Evolutionary conservation across 1,140 invertebrate genomes (phyloP).

Genomic region (Drosophila asahinai): DNA sequence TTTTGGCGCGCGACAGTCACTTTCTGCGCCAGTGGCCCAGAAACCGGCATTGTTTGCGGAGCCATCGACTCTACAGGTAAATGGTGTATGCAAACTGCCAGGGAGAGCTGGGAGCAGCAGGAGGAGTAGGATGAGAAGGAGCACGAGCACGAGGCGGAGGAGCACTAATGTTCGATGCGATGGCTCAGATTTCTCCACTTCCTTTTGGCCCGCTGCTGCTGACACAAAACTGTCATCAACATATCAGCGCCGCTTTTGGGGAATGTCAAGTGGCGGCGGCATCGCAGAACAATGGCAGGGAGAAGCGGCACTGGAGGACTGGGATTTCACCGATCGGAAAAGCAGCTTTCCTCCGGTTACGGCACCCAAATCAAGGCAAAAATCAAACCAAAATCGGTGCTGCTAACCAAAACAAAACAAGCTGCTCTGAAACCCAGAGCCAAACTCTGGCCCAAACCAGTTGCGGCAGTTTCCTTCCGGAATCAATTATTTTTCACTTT

Average conservation of each 20-base stretch:
- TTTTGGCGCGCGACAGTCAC: conserved; percentile 59
- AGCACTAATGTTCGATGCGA: conserved; percentile 19
- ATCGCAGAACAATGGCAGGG: conserved; percentile 2
- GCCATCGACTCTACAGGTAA: conserved; percentile 23
- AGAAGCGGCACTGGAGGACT: conserved; percentile 32
- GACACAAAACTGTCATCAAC: conserved; percentile 77
- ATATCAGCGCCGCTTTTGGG: conserved; percentile 48
- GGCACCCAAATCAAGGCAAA: conserved; percentile 55
- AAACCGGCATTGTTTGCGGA: conserved; percentile 42
- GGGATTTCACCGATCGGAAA: conserved; percentile 42
- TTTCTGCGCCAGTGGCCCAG: conserved; percentile 65
- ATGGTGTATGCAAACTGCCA: conserved; percentile 23
- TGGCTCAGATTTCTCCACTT: conserved; percentile 75
- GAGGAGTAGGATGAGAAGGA: not conserved
- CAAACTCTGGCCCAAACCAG: conserved; percentile 61
- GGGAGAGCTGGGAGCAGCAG: conserved; percentile 3
- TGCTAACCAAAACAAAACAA: conserved; percentile 17
- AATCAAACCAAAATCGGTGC: conserved; percentile 12
- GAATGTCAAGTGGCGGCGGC: conserved; percentile 38
- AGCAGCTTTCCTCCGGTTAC: conserved; percentile 65
- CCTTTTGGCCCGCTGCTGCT: conserved; percentile 59
- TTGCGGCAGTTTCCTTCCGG: conserved; percentile 80
- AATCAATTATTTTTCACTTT: conserved; percentile 82
- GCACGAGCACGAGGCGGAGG: not conserved
- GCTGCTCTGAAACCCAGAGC: not conserved